phyloP scores from a whole-genome alignment of 1,140 invertebrate genomes.

The Aphidius ervi region DNA sequence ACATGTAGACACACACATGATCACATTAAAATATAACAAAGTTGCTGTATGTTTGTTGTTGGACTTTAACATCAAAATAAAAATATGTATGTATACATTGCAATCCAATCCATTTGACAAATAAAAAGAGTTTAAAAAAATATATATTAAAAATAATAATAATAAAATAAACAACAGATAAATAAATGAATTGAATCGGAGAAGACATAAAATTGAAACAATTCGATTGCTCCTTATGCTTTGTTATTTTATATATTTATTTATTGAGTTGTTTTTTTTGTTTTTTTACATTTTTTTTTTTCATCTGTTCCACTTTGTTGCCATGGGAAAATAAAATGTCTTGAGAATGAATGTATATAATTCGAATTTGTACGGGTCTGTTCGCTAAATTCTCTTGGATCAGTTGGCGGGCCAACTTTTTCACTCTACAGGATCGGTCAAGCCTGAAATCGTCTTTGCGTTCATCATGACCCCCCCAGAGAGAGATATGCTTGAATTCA shows the following conservation, averaged over 20 bases:
- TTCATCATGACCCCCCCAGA: too few species aligned
- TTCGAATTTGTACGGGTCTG: not conserved
- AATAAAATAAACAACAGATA: not conserved
- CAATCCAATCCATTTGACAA: too few species aligned
- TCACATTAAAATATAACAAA: constrained; percentile 7
- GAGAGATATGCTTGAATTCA: too few species aligned
- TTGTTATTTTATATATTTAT: too few species aligned
- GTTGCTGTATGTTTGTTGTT: not conserved
- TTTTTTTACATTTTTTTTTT: not conserved
- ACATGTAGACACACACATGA: not conserved
- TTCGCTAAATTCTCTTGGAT: constrained; percentile 13
- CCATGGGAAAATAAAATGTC: constrained; percentile 16
- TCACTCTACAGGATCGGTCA: constrained; percentile 44
- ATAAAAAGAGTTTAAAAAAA: not conserved
- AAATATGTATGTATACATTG: not conserved
- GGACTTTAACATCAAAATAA: not conserved
- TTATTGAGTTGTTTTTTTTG: not conserved
- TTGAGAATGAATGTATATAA: constrained; percentile 6
- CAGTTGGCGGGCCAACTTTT: constrained; percentile 35
- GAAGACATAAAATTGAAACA: too few species aligned
- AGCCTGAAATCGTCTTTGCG: constrained; percentile 42
- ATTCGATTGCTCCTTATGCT: too few species aligned
- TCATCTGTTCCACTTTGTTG: constrained; percentile 11
- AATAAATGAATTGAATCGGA: too few species aligned
- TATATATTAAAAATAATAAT: not conserved